These are phyloP conservation scores for Flexamia atlantica DNA, from an alignment of 2,888 invertebrate genomes.

Conservation along the genomic window DNA sequence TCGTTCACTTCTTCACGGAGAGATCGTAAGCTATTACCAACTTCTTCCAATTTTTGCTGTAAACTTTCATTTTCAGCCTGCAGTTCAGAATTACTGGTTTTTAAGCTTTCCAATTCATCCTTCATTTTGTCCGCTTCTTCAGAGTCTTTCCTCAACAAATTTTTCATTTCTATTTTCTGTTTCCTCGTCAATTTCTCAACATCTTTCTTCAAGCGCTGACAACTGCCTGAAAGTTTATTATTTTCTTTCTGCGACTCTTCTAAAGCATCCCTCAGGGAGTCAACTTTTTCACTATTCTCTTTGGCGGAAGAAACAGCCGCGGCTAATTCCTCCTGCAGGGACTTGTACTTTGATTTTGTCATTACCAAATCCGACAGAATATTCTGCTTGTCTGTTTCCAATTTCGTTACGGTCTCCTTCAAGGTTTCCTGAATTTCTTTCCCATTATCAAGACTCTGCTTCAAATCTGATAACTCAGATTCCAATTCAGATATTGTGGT, in stretches of 20 bases:
- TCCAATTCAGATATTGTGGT: conserved; percentile 73
- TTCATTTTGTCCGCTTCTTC: conserved; percentile 57
- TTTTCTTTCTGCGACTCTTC: conserved; percentile 36
- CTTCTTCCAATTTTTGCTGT: conserved; percentile 37
- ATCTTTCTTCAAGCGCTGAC: conserved; percentile 76
- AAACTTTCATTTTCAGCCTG: conserved; percentile 57
- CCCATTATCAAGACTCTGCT: neutral
- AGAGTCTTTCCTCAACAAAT: conserved; percentile 52
- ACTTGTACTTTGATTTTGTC: conserved; percentile 32
- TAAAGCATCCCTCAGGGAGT: conserved; percentile 38
- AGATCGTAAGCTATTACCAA: neutral
- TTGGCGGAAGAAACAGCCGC: neutral
- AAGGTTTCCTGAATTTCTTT: conserved; percentile 27
- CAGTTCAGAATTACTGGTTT: conserved; percentile 53
- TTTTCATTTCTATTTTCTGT: conserved; percentile 51
- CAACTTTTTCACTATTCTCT: conserved; percentile 12
- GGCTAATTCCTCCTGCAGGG: conserved; percentile 44
- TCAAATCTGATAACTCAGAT: conserved; percentile 13
- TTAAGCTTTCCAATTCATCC: conserved; percentile 60
- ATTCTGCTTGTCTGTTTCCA: conserved; percentile 45
- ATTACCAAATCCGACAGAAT: neutral
- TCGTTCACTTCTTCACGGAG: conserved; percentile 69
- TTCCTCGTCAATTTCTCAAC: conserved; percentile 73
- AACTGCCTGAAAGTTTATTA: conserved; percentile 71
- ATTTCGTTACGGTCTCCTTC: neutral